Evolutionary conservation across 2,888 invertebrate genomes (phyloP).

Genomic region (Drosophila kuntzei): DNA sequence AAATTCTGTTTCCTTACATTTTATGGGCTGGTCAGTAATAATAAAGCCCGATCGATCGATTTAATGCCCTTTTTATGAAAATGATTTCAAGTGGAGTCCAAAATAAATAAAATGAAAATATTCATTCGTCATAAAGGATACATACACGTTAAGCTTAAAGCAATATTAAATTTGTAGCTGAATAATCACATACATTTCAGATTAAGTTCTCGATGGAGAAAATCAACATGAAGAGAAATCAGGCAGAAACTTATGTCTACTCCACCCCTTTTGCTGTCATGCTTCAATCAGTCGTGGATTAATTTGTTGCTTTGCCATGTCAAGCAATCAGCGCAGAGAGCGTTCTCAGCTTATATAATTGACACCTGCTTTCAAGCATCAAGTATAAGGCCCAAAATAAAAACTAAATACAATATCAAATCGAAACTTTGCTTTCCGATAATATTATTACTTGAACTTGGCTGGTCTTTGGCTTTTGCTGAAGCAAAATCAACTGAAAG

Average conservation of each 20-base stretch:
- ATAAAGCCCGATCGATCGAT: constrained; percentile 44
- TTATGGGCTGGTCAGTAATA: constrained; percentile 20
- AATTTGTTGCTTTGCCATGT: constrained; percentile 52
- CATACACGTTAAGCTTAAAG: not conserved
- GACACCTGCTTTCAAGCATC: constrained; percentile 55
- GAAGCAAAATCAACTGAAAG: constrained; percentile 42
- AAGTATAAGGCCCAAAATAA: constrained; percentile 19
- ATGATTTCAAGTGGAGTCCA: not conserved
- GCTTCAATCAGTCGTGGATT: constrained; percentile 50
- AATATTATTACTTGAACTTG: constrained; percentile 59
- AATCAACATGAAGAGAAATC: constrained; percentile 5
- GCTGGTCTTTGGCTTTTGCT: constrained; percentile 39
- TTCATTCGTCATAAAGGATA: not conserved
- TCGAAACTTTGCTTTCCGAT: constrained; percentile 48
- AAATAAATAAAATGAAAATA: not conserved
- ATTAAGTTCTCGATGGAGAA: not conserved
- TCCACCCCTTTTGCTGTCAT: constrained; percentile 1
- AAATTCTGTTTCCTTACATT: constrained; percentile 4
- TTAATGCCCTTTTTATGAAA: constrained; percentile 1
- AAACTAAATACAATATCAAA: constrained; percentile 43
- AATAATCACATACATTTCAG: not conserved
- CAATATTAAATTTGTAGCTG: not conserved
- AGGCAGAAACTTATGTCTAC: not conserved
- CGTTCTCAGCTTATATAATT: constrained; percentile 52
- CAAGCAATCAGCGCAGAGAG: constrained; percentile 28